A percentile compares a stretch with the other conserved stretches of the same genome.
Conservation (phyloP, 2,888 invertebrate genomes). For the Limnephilus lunatus region DNA sequence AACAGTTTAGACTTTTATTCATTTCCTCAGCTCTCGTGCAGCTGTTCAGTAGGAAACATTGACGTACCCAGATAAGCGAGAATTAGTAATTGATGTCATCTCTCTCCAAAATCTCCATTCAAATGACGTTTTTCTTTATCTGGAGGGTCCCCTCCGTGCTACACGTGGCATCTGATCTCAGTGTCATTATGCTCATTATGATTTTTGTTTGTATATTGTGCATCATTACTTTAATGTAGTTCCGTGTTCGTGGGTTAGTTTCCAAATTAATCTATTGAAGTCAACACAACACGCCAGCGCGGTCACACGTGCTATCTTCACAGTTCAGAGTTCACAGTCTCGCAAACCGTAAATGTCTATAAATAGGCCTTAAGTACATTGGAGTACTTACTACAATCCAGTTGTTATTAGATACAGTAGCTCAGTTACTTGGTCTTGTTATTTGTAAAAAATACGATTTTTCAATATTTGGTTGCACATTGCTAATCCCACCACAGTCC, state of each 20-base stretch:
- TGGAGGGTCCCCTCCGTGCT: background rate
- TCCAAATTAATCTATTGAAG: background rate
- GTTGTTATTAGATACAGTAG: no score
- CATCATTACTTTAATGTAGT: background rate
- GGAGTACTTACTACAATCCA: no score
- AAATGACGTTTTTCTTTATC: background rate
- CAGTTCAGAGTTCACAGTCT: background rate
- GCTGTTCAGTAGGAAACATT: background rate
- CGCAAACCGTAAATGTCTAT: background rate
- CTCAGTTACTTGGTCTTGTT: background rate
- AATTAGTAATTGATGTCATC: background rate
- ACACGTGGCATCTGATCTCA: background rate
- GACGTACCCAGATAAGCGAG: background rate
- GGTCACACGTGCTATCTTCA: background rate
- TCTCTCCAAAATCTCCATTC: background rate
- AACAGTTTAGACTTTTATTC: background rate
- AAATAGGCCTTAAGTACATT: background rate
- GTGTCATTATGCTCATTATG: background rate
- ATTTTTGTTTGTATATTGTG: background rate
- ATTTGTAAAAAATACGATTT: background rate
- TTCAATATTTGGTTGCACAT: background rate
- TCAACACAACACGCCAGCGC: background rate
- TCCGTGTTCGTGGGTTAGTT: background rate
- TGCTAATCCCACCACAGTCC: background rate
- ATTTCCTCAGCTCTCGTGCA: background rate